Base-by-base conservation (phyloP, 2,888 invertebrate species). In the Sisyra terminalis region DNA sequence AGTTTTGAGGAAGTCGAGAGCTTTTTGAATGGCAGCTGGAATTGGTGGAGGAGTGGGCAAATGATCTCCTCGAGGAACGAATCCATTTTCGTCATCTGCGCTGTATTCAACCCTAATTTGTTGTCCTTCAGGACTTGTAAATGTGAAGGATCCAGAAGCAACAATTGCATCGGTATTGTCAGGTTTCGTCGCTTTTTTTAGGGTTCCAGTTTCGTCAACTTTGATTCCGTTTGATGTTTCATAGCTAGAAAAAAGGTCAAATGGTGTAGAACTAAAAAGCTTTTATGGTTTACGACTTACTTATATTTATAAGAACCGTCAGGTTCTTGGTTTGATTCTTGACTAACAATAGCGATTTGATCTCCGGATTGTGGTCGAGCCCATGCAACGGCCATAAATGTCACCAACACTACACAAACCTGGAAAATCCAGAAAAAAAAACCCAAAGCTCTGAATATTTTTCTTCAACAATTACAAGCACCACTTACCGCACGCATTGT, bases 171-270 rank as follows among this genome's bases (percentile, higher is more conserved):
- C 76, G 47, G 68, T 69, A 3, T 70, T 63, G 48, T 83, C 78
- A 1, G 81, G 70, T 40, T 77, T 70, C 41, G 68, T 70, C 7
- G 78, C 75, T 55, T 78, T 78, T 64, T 84, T 84, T 51, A 85
- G 59, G 17, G 79, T 76, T 11, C 85, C 85, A 11, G 74, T 72
- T 62, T 85, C 85, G 56, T 85, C 77, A 1, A 79, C 82, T 57
- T 83, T 78, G 45, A 85, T 85, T 44, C 83, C 83, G 55, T 85
- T 85, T 45, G 78, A 83, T 14, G 84, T 77, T 65, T 85, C 84
- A 55, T 75, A 85, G 57, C 85, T 85, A 58, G 36, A 63, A 64
- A 32, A 32, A 32, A 32, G 3, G 3, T 32, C 9, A 29, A 29
- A 29, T 29, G 8, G 9, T 11, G 13, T 15, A 17, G 16, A 40